phyloP scores from a whole-genome alignment of 2,888 invertebrate species.

The Lissonota sp. region DNA sequence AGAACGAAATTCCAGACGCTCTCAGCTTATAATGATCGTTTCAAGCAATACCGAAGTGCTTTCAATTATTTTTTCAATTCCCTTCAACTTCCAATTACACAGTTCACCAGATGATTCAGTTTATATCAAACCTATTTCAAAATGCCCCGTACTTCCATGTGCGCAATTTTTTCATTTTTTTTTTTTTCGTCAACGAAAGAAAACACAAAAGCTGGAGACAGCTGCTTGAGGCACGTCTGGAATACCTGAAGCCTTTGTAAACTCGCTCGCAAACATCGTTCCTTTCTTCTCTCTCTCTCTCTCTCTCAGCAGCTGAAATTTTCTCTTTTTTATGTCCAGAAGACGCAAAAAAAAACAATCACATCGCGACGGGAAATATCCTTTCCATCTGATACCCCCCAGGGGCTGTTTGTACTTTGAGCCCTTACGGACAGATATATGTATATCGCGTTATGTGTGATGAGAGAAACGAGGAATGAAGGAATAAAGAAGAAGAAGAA shows the following conservation, averaged over 20 bases:
- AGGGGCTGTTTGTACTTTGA: conserved; percentile 26
- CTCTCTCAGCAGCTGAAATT: not conserved
- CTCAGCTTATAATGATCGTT: too few species aligned
- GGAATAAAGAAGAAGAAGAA: too few species aligned
- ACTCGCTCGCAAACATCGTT: not conserved
- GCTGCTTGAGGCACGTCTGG: conserved; percentile 21
- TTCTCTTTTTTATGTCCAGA: conserved; percentile 11
- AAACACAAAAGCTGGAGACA: conserved; percentile 16
- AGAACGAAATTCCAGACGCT: too few species aligned
- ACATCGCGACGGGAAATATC: conserved; percentile 34
- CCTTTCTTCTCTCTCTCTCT: not conserved
- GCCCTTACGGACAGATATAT: conserved; percentile 15
- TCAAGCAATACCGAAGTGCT: too few species aligned
- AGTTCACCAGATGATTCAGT: too few species aligned
- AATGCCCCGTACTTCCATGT: not conserved
- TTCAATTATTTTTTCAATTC: too few species aligned
- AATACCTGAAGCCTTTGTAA: conserved; percentile 21
- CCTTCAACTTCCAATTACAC: too few species aligned
- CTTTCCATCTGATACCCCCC: conserved; percentile 3
- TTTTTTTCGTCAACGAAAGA: conserved; percentile 5
- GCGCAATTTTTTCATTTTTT: conserved; percentile 14
- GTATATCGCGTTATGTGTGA: too few species aligned
- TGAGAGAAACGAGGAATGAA: too few species aligned
- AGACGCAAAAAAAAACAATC: conserved; percentile 13
- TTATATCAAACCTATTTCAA: too few species aligned